phyloP scores from a whole-genome alignment of 37 sponge, comb jelly and placozoan genomes.

The Chondrilla cf. caribensis region DNA sequence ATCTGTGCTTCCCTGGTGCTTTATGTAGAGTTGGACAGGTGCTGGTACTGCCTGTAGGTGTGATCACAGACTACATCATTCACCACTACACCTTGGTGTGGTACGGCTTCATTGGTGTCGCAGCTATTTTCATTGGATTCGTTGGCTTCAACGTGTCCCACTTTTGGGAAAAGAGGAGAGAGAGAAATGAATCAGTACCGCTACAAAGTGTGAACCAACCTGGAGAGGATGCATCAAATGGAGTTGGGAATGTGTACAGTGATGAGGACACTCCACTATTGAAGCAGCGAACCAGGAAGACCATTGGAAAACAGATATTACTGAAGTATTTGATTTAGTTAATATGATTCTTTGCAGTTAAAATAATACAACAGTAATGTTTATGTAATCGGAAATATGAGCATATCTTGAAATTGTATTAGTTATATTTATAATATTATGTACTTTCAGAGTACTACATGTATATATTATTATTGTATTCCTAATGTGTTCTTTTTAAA shows the following conservation, averaged over 20 bases:
- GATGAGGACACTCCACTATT: neutral
- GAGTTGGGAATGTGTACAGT: too few species aligned
- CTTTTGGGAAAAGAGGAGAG: slow-evolving; percentile 6
- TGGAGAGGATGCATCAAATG: neutral
- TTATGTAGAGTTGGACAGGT: slow-evolving; percentile 66
- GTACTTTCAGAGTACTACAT: too few species aligned
- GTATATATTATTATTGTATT: too few species aligned
- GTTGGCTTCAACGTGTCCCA: slow-evolving; percentile 44
- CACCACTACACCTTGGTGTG: slow-evolving; percentile 33
- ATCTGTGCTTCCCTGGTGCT: too few species aligned
- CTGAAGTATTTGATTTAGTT: too few species aligned
- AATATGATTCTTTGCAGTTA: too few species aligned
- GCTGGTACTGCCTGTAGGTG: slow-evolving; percentile 47
- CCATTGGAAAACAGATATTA: neutral
- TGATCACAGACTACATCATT: slow-evolving; percentile 55
- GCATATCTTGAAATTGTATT: too few species aligned
- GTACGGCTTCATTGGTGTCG: slow-evolving; percentile 44
- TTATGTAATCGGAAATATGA: too few species aligned
- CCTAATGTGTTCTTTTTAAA: too few species aligned
- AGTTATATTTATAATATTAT: too few species aligned
- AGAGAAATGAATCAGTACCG: neutral
- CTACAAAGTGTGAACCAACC: neutral
- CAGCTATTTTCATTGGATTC: slow-evolving; percentile 56
- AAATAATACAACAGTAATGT: too few species aligned
- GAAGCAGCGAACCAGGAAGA: neutral